These are phyloP conservation scores for Xenopus borealis DNA, from an alignment of 2,113 vertebrate species.

Conservation along the genomic window DNA sequence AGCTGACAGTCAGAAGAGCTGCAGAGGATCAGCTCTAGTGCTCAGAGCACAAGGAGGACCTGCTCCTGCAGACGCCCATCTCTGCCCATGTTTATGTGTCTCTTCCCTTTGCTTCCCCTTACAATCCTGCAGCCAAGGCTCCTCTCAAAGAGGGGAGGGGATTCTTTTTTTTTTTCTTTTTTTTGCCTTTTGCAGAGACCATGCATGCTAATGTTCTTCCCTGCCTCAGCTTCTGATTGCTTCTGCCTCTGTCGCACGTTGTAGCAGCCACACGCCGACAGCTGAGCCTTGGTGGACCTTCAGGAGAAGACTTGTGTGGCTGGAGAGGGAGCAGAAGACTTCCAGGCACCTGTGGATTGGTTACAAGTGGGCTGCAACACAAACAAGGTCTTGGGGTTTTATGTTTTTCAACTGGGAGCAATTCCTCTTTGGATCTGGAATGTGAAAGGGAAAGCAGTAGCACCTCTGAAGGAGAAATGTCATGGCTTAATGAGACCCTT, in stretches of 20 bases:
- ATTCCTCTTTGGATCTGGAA: background rate
- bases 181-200: slow-evolving; percentile 6
- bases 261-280: slow-evolving; percentile 9
- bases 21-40: slow-evolving; percentile 1
- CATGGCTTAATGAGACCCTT: background rate
- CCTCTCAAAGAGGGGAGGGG: slow-evolving; percentile 33
- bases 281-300: background rate
- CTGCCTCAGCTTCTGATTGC: slow-evolving; percentile 22
- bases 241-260: slow-evolving; percentile 18
- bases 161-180: slow-evolving; percentile 18
- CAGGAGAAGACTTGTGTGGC: slow-evolving; percentile 13
- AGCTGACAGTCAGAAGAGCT: background rate
- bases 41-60: slow-evolving; percentile 56
- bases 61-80: slow-evolving; percentile 65
- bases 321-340: slow-evolving; percentile 3
- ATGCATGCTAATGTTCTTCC: slow-evolving; percentile 18
- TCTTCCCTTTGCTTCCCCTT: background rate
- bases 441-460: background rate
- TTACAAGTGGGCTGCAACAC: background rate
- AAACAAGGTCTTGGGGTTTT: too few species aligned
- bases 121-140: slow-evolving; percentile 39
- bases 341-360: background rate
- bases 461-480: too few species aligned
- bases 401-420: too few species aligned
- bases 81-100: slow-evolving; percentile 24